Conservation (phyloP, 1,140 invertebrate species). For the Brachionus manjavacas region DNA sequence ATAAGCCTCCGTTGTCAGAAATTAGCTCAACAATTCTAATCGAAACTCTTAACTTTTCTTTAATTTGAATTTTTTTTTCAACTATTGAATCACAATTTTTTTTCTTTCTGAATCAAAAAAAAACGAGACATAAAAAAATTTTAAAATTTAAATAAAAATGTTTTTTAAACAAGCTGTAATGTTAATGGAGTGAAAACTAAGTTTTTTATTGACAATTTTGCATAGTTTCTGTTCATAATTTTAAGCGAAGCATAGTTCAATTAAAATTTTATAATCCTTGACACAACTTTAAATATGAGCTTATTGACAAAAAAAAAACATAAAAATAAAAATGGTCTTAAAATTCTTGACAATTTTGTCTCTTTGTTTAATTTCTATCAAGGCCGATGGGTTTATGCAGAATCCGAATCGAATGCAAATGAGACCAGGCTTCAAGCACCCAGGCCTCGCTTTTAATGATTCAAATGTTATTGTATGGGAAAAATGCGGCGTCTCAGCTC, state of each 20-base stretch:
- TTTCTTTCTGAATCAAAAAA: too few relatives aligned
- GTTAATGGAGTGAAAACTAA: not conserved
- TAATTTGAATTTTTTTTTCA: too few relatives aligned
- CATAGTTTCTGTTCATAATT: not conserved
- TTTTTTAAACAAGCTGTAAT: not conserved
- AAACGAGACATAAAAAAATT: too few relatives aligned
- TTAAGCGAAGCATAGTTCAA: not conserved
- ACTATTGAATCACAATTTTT: too few relatives aligned
- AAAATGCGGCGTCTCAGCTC: not conserved
- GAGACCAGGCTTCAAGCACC: not conserved
- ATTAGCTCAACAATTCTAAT: too few relatives aligned
- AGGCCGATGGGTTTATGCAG: not conserved
- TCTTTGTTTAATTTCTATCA: not conserved
- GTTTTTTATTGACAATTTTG: not conserved
- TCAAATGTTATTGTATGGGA: slow-evolving; percentile 18
- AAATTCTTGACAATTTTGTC: not conserved
- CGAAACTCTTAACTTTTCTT: too few relatives aligned
- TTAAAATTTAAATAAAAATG: not conserved
- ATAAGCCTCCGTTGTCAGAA: too few relatives aligned
- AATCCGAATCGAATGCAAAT: not conserved
- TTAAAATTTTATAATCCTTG: not conserved
- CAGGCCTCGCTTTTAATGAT: not conserved
- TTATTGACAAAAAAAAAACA: not conserved
- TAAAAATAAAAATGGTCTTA: not conserved
- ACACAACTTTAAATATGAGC: not conserved